phyloP scores from a whole-genome alignment of 2,797 vertebrate species.

The Protosalanx chinensis region DNA sequence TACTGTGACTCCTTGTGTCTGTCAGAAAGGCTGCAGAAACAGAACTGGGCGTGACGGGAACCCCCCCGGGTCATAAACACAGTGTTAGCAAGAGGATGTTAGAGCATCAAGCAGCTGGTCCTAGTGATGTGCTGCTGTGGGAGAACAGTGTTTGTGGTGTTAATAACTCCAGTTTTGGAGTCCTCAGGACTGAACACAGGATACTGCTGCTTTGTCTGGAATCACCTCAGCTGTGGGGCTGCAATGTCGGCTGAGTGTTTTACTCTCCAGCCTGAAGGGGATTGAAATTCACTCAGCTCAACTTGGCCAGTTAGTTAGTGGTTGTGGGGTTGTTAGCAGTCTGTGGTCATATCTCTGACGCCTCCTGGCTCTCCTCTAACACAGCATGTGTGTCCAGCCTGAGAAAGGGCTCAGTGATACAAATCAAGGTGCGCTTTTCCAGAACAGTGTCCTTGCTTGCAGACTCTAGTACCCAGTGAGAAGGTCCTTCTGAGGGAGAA shows the following conservation, averaged over 20 bases:
- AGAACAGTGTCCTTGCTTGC: slow-evolving; percentile 28
- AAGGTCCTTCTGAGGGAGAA: slow-evolving; percentile 50
- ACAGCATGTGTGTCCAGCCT: slow-evolving; percentile 19
- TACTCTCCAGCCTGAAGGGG: slow-evolving; percentile 16
- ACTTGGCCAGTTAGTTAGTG: slow-evolving; percentile 12
- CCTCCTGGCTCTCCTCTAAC: background rate
- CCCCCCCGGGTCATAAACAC: slow-evolving; percentile 35
- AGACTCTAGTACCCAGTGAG: slow-evolving; percentile 53
- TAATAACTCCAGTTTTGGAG: background rate
- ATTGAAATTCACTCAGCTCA: slow-evolving; percentile 28
- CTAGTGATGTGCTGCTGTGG: background rate
- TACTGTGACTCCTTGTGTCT: no score
- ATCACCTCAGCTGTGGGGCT: slow-evolving; percentile 32
- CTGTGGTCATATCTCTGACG: background rate
- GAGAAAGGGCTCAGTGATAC: slow-evolving; percentile 36
- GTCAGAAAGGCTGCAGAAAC: no score
- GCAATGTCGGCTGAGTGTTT: slow-evolving; percentile 12
- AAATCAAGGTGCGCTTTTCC: slow-evolving; percentile 62
- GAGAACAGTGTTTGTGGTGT: background rate
- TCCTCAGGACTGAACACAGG: background rate
- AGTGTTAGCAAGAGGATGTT: slow-evolving; percentile 41
- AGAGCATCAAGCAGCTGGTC: background rate
- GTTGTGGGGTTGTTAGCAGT: background rate
- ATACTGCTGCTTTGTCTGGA: slow-evolving; percentile 27
- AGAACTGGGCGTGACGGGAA: slow-evolving; percentile 31